phyloP scores from a whole-genome alignment of 2,113 vertebrate species.

The Odontophorus gujanensis region DNA sequence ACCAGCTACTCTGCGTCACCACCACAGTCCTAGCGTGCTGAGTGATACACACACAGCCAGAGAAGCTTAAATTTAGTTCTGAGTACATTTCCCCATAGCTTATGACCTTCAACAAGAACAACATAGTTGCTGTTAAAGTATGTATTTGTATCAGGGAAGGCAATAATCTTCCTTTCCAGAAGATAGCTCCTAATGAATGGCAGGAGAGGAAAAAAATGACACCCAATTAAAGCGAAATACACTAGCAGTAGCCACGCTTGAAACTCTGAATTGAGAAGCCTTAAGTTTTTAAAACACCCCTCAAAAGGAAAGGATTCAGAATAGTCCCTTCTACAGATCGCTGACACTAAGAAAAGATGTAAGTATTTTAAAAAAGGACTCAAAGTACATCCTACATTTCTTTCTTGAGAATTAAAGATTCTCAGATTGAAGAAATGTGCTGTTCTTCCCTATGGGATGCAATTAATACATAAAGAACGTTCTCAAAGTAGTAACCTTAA shows the following conservation, averaged over 20 bases:
- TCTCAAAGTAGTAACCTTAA: background rate
- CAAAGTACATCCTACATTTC: background rate
- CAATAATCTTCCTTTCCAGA: background rate
- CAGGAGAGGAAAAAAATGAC: background rate
- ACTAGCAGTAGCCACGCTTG: background rate
- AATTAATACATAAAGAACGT: background rate
- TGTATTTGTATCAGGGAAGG: background rate
- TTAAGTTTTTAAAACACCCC: background rate
- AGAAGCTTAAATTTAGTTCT: background rate
- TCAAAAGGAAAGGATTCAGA: background rate
- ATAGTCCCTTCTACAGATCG: background rate
- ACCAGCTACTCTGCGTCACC: background rate
- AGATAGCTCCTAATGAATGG: background rate
- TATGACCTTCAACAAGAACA: background rate
- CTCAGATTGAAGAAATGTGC: background rate
- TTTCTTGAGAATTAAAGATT: background rate
- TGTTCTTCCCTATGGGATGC: background rate
- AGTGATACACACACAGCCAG: background rate
- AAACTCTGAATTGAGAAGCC: background rate
- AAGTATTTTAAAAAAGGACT: background rate
- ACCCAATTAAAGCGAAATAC: background rate
- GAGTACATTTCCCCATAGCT: background rate
- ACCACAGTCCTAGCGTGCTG: rapidly evolving
- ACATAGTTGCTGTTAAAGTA: background rate
- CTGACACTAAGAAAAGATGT: background rate